Evolutionary conservation across 2,888 invertebrate species (phyloP), one percentile per base, ranked within the genome.

Genomic region (Cerastis rubricosa): DNA sequence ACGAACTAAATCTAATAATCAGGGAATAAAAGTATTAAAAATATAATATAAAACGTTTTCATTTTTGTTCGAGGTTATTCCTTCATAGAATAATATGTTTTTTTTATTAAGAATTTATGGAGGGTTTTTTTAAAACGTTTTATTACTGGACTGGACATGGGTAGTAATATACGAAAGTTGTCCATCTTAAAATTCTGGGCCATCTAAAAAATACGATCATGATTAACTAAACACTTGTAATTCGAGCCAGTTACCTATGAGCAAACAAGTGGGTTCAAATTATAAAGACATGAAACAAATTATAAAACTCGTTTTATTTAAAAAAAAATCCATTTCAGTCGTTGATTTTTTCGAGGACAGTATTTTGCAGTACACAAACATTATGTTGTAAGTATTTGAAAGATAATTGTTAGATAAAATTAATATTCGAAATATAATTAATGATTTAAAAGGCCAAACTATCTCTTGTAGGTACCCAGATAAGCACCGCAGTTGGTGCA

Each of bases 401-500:
- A 35, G 9, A 35, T 47, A 25, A 0, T n/a, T 1, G 17, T 29
- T 35, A 47, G 0, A 73, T 22, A 45, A 49, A n/a, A 76, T 3
- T 43, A 61, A 25, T 22, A 51, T 51, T 59, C 9, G 29, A 61
- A 61, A 51, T 17, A 45, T 11, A 57, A 29, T 54, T 29, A n/a
- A 19, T 12, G 17, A 25, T 66, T 14, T 22, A 45, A 47, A 54
- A 0, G 1, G 47, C 14, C 12, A 17, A 64, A 35, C n/a, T 81
- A 81, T 47, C 68, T 68, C 59, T 69, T 84, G 61, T 95, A 97
- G 40, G 96, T 95, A 77, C 97, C 97, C 71, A 97, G 93, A 81
- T 94, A 97, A 4, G 97, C 91, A 72, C 92, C 94, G 85, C 97
- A 97, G 80, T 96, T 95, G 1, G 97, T 97, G 84, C 97, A 97